Conservation (phyloP, 1,140 invertebrate species). For the Calliphora vicina region DNA sequence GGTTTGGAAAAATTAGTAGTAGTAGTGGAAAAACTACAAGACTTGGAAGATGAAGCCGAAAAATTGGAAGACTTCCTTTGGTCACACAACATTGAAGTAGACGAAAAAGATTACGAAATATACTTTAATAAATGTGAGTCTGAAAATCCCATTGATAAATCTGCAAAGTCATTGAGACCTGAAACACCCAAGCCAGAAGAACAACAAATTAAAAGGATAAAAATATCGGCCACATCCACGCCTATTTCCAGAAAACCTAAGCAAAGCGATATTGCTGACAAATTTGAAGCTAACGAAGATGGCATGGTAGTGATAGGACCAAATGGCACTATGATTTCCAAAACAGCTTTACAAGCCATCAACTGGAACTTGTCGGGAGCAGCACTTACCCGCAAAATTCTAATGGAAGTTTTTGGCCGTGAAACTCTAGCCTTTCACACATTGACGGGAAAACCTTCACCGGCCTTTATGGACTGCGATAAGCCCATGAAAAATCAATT, state of each 20-base stretch:
- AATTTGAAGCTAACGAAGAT: conserved; percentile 12
- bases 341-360: conserved; percentile 45
- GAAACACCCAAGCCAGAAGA: not conserved
- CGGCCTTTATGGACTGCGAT: conserved; percentile 53
- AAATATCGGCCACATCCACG: not conserved
- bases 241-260: not conserved
- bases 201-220: not conserved
- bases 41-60: conserved; percentile 40
- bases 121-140: no score
- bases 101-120: not conserved
- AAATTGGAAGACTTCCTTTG: not conserved
- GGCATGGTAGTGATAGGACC: conserved; percentile 53
- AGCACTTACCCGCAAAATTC: conserved; percentile 60
- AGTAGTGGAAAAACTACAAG: conserved; percentile 51
- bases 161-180: no score
- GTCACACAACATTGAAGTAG: not conserved
- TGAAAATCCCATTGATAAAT: no score
- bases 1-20: conserved; percentile 47
- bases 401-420: conserved; percentile 58
- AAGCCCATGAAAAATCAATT: conserved; percentile 56
- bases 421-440: conserved; percentile 58
- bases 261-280: not conserved
- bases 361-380: conserved; percentile 58
- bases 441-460: conserved; percentile 63
- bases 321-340: conserved; percentile 53